A percentile compares a stretch with the other conserved stretches of the same genome.
Conservation (phyloP, 1,140 invertebrate genomes). For the Liolophura sinensis region DNA sequence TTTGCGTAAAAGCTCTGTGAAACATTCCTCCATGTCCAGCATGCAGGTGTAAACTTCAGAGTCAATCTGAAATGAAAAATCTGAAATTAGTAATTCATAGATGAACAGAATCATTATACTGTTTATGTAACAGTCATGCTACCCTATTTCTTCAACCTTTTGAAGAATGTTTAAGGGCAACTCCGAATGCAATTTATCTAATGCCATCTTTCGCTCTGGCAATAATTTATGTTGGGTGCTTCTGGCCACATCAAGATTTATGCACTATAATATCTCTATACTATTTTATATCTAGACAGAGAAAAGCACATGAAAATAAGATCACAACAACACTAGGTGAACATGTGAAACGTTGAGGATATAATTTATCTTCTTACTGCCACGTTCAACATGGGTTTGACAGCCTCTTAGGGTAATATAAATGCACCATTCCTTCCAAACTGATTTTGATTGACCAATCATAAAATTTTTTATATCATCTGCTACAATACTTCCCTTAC, state of each 20-base stretch:
- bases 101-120: constrained; percentile 2
- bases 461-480: no score
- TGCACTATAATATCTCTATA: no score
- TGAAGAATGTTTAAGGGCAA: not conserved
- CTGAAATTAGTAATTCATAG: not conserved
- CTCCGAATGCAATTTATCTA: not conserved
- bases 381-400: no score
- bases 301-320: no score
- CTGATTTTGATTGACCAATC: no score
- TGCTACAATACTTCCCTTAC: no score
- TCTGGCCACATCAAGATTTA: not conserved
- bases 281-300: no score
- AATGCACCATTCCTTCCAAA: no score
- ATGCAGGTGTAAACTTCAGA: constrained; percentile 44
- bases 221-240: not conserved
- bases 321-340: no score
- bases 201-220: not conserved
- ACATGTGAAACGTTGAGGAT: no score
- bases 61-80: constrained; percentile 27
- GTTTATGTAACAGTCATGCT: not conserved
- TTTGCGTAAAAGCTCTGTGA: constrained; percentile 30
- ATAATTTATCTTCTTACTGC: no score
- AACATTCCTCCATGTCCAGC: constrained; percentile 34
- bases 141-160: not conserved
- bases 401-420: no score